Evolutionary conservation across 2,113 vertebrate species (phyloP).

Genomic region (Calcarius ornatus): DNA sequence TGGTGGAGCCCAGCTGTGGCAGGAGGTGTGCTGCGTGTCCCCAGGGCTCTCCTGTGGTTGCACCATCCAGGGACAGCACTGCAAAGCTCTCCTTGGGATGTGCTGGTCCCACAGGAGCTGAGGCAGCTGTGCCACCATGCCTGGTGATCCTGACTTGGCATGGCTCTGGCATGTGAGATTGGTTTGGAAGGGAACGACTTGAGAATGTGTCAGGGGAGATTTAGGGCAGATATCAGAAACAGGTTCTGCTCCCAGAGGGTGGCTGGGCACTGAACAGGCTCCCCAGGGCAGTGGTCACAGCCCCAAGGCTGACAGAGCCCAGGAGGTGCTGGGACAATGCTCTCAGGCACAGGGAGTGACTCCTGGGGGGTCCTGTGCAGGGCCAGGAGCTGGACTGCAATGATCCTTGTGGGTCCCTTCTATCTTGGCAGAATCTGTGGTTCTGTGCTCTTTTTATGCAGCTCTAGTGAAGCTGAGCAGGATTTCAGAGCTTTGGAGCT

Average conservation of each 20-base stretch:
- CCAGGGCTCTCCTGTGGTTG: neutral
- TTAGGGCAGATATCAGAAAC: neutral
- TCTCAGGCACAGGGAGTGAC: neutral
- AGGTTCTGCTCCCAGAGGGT: neutral
- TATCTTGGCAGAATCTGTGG: neutral
- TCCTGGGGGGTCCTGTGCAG: neutral
- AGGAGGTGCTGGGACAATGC: neutral
- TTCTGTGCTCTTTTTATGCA: neutral
- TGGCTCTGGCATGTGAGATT: neutral
- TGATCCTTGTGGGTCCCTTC: neutral
- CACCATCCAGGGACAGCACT: neutral
- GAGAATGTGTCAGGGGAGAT: neutral
- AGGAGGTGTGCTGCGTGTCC: neutral
- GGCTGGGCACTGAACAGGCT: neutral
- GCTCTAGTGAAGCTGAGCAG: neutral
- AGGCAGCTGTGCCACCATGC: neutral
- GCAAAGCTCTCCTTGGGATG: neutral
- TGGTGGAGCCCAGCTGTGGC: neutral
- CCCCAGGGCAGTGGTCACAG: neutral
- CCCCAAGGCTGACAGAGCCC: neutral
- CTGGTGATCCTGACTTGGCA: neutral
- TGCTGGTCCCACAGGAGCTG: neutral
- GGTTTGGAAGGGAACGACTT: neutral
- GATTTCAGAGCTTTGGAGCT: neutral
- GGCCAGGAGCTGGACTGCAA: neutral